A percentile compares a stretch with the other conserved stretches of the same genome.
These are phyloP conservation scores for Sakesphorus luctuosus DNA, from an alignment of 2,113 vertebrate genomes.

Conservation along the genomic window DNA sequence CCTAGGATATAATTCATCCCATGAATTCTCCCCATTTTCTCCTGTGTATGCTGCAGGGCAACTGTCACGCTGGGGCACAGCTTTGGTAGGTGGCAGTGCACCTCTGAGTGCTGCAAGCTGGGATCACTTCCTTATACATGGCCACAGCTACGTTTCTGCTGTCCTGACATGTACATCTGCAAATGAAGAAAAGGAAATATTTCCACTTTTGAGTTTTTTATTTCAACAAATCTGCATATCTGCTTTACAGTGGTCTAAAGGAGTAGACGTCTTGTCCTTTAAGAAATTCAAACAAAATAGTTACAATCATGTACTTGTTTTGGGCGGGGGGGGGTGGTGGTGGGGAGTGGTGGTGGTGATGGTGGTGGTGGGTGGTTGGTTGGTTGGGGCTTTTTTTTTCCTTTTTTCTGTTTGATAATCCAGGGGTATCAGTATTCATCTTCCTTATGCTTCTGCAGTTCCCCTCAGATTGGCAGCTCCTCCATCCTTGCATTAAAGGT, in stretches of 20 bases:
- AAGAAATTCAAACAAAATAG: not conserved
- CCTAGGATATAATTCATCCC: not conserved
- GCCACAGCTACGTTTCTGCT: not conserved
- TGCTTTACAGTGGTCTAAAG: not conserved
- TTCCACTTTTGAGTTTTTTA: not conserved
- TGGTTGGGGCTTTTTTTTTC: too few relatives aligned
- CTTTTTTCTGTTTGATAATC: not conserved
- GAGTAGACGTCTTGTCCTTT: not conserved
- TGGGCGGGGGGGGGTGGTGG: too few relatives aligned
- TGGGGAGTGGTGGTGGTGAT: too few relatives aligned
- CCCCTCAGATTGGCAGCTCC: not conserved
- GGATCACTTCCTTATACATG: not conserved
- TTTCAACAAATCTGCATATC: not conserved
- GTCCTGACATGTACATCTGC: not conserved
- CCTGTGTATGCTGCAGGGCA: not conserved
- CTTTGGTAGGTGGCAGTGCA: not conserved
- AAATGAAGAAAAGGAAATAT: not conserved
- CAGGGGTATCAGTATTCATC: not conserved
- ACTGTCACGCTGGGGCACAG: rapidly evolving
- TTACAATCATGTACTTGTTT: not conserved
- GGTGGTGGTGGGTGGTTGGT: too few relatives aligned
- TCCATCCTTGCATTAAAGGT: not conserved
- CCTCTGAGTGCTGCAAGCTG: not conserved
- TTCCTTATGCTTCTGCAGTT: not conserved
- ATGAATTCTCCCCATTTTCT: not conserved